A percentile compares a stretch with the other conserved stretches of the same genome.
These are phyloP conservation scores for Phasia obesa DNA, from an alignment of 2,888 invertebrate genomes.

Conservation along the genomic window DNA sequence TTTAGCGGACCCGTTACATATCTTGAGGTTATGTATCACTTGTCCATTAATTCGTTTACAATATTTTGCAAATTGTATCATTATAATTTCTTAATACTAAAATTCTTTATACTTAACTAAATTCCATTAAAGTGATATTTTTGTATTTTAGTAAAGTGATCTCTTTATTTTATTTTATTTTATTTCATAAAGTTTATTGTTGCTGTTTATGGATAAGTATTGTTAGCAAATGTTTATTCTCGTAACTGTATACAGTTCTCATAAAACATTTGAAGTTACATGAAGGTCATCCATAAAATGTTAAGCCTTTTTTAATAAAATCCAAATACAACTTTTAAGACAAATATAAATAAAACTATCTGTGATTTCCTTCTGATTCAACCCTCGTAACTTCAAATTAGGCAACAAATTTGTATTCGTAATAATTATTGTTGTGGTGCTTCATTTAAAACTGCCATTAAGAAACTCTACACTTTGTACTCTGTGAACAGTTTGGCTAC, in stretches of 20 bases:
- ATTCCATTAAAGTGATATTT: neutral
- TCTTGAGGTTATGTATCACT: too few relatives aligned
- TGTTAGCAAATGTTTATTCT: conserved; percentile 1
- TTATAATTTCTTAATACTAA: neutral
- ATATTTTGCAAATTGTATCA: too few relatives aligned
- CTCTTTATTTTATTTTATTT: conserved; percentile 14
- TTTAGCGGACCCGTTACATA: too few relatives aligned
- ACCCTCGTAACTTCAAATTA: conserved; percentile 39
- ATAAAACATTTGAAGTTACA: neutral
- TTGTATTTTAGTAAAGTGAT: conserved; percentile 10
- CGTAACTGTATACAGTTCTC: conserved; percentile 37
- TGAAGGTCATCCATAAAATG: neutral
- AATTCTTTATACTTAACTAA: neutral
- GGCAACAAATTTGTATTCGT: conserved; percentile 39
- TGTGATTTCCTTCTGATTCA: neutral
- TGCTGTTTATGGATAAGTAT: neutral
- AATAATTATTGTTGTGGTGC: conserved; percentile 26
- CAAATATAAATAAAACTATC: neutral
- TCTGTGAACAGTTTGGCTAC: neutral
- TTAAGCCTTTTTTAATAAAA: neutral
- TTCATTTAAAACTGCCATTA: conserved; percentile 27
- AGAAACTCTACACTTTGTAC: conserved; percentile 62
- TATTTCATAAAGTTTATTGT: conserved; percentile 10
- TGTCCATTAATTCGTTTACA: too few relatives aligned
- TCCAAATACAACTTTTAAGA: neutral